These are phyloP conservation scores for Eledona agricola DNA, from an alignment of 2,888 invertebrate genomes.

Conservation along the genomic window DNA sequence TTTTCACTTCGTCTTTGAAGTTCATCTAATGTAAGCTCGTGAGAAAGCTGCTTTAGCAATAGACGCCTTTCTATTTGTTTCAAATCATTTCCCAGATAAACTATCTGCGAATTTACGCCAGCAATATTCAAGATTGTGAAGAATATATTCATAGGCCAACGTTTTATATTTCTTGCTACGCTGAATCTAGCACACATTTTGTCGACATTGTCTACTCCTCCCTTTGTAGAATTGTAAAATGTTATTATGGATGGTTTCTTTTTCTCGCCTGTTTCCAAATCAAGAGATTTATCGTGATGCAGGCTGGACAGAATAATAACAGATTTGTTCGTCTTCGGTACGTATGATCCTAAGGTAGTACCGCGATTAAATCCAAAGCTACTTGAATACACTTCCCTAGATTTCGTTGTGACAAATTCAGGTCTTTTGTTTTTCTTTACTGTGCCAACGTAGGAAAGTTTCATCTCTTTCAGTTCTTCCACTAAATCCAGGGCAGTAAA, in stretches of 20 bases:
- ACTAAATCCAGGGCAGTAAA: background rate
- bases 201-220: slow-evolving; percentile 6
- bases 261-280: too few relatives aligned
- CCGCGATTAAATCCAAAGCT: background rate
- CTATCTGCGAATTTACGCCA: slow-evolving; percentile 3
- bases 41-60: too few relatives aligned
- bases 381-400: background rate
- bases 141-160: slow-evolving; percentile 12
- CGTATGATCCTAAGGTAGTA: slow-evolving; percentile 1
- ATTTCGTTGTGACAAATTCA: background rate
- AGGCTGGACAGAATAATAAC: slow-evolving; percentile 9
- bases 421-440: slow-evolving; percentile 3
- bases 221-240: slow-evolving; percentile 7
- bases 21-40: too few relatives aligned
- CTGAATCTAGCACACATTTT: background rate
- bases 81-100: slow-evolving; percentile 2
- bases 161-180: background rate
- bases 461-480: background rate
- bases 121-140: slow-evolving; percentile 2
- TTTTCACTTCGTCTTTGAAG: too few relatives aligned
- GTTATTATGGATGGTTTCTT: slow-evolving; percentile 6
- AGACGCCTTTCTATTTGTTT: too few relatives aligned
- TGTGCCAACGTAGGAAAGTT: background rate
- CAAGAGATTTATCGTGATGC: too few relatives aligned
- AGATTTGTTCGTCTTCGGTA: slow-evolving; percentile 1